A percentile compares a stretch with the other conserved stretches of the same genome.
phyloP scores from a whole-genome alignment of 2,113 vertebrate genomes.

The Irena cyanogastra region DNA sequence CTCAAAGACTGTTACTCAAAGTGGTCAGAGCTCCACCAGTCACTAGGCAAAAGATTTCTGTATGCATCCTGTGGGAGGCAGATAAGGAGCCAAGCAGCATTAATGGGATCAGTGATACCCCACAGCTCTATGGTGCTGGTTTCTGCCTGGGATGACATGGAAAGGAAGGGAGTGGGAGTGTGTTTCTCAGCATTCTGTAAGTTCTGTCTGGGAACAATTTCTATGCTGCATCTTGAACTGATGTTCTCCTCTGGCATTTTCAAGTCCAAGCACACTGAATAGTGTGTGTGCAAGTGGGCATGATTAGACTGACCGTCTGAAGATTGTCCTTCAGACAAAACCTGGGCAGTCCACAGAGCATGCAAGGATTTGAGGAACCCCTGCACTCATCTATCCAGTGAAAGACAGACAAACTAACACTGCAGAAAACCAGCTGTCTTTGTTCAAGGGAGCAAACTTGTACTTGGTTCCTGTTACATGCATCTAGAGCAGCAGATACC shows the following conservation, averaged over 20 bases:
- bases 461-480: not conserved
- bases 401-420: not conserved
- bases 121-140: not conserved
- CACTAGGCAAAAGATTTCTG: not conserved
- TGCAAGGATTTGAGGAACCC: not conserved
- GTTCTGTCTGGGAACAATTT: not conserved
- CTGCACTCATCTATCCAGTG: not conserved
- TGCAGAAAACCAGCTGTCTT: not conserved
- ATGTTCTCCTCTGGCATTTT: not conserved
- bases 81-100: slow-evolving; percentile 15
- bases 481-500: not conserved
- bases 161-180: not conserved
- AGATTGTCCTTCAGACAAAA: not conserved
- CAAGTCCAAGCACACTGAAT: not conserved
- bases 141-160: not conserved
- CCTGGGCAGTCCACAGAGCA: accelerated
- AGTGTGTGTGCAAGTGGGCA: not conserved
- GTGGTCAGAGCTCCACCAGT: not conserved
- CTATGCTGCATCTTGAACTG: not conserved
- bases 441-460: not conserved
- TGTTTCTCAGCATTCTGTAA: not conserved
- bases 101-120: slow-evolving; percentile 16
- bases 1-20: not conserved
- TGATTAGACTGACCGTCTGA: not conserved
- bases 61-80: not conserved